Evolutionary conservation across 1,140 invertebrate species (phyloP).

Genomic region (Tetragonula clypearis): DNA sequence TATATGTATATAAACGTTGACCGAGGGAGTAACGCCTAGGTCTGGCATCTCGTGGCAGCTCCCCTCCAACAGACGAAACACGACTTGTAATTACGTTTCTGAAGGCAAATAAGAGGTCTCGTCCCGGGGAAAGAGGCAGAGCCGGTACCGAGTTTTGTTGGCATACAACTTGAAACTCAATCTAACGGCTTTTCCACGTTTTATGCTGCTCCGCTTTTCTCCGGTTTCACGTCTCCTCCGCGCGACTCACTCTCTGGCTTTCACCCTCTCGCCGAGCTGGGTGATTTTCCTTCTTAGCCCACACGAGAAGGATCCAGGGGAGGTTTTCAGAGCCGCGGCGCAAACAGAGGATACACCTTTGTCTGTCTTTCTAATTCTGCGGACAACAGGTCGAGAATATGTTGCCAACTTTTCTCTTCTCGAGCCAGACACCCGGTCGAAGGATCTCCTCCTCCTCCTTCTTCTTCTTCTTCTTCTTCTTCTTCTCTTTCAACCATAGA

Average conservation of each 20-base stretch:
- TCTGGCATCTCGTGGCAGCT: neutral
- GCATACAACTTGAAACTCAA: conserved; percentile 76
- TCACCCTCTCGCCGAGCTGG: too few species aligned
- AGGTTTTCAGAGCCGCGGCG: neutral
- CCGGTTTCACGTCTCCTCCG: neutral
- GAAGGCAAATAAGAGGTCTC: conserved; percentile 50
- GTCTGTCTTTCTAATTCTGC: conserved; percentile 43
- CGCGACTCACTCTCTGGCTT: neutral
- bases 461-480: neutral
- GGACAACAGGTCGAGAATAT: conserved; percentile 34
- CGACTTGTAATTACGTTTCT: conserved; percentile 50
- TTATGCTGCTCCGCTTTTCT: conserved; percentile 31
- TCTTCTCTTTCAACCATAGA: too few species aligned
- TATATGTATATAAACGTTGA: conserved; percentile 1
- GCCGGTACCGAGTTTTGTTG: conserved; percentile 64
- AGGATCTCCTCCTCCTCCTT: neutral
- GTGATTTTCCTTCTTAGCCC: conserved; percentile 9
- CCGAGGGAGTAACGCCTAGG: conserved; percentile 6
- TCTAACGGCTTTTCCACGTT: conserved; percentile 64
- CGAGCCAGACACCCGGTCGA: neutral
- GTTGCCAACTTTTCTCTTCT: conserved; percentile 21
- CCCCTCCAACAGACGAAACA: conserved; percentile 20
- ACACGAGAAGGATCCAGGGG: conserved; percentile 5
- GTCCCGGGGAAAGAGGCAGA: conserved; percentile 8
- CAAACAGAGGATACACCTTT: conserved; percentile 39